Percentiles rank a stretch among this genome's conserved stretches.
These are phyloP conservation scores for Danio rerio DNA, from an alignment of 2,113 vertebrate species.

Conservation along the genomic window DNA sequence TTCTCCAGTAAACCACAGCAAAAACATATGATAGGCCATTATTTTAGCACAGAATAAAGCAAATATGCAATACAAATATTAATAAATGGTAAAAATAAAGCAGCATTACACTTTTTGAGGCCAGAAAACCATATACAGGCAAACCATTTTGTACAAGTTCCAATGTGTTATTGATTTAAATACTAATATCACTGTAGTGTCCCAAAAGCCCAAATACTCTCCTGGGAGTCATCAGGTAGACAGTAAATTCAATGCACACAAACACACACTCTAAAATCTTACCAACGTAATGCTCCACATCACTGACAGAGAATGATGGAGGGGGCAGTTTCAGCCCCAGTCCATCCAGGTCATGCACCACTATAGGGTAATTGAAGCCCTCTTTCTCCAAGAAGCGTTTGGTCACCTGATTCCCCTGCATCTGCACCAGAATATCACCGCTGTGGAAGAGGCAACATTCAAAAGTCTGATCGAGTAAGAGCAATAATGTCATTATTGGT, in stretches of 20 bases:
- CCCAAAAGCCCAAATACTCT: not conserved
- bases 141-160: too few relatives aligned
- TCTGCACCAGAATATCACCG: conserved; percentile 88
- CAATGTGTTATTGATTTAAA: conserved; percentile 2
- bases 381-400: conserved; percentile 91
- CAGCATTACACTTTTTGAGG: too few relatives aligned
- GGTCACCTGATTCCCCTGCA: conserved; percentile 92
- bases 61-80: too few relatives aligned
- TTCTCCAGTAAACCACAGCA: too few relatives aligned
- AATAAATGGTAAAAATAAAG: too few relatives aligned
- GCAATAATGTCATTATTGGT: not conserved
- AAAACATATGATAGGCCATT: too few relatives aligned
- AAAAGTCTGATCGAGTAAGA: not conserved
- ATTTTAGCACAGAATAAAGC: too few relatives aligned
- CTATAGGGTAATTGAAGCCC: conserved; percentile 91
- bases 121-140: too few relatives aligned
- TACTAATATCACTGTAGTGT: conserved; percentile 1
- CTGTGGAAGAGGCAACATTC: conserved; percentile 66
- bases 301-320: conserved; percentile 86
- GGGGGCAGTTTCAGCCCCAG: conserved; percentile 92
- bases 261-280: conserved; percentile 65
- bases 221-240: not conserved
- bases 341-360: conserved; percentile 88
- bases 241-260: not conserved
- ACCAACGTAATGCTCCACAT: conserved; percentile 98